Evolutionary conservation across 2,888 invertebrate genomes (phyloP).

Genomic region (Sinotaia quadrata): DNA sequence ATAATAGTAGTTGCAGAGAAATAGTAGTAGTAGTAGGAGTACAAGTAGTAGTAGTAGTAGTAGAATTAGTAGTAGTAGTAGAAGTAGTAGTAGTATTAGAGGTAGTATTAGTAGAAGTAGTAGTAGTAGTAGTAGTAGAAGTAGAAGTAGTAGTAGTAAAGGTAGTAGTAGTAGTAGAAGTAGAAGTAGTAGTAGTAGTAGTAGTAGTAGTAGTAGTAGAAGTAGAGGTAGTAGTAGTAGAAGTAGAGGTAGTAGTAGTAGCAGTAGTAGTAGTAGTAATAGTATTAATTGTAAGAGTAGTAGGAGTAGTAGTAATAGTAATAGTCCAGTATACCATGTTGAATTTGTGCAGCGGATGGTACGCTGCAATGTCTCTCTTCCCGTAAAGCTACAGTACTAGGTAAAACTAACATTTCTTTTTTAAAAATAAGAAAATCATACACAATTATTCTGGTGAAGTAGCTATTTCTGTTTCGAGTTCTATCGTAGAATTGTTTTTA

Average conservation of each 20-base stretch:
- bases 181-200: slow-evolving; percentile 24
- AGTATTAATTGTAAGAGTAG: slow-evolving; percentile 6
- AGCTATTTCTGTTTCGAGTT: too few relatives aligned
- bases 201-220: slow-evolving; percentile 29
- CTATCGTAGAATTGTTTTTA: too few relatives aligned
- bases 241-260: slow-evolving; percentile 26
- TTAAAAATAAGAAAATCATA: too few relatives aligned
- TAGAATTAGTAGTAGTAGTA: too few relatives aligned
- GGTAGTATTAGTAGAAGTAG: too few relatives aligned
- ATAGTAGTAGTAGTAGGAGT: too few relatives aligned
- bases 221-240: slow-evolving; percentile 29
- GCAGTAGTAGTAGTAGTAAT: slow-evolving; percentile 24
- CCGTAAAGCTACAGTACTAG: too few relatives aligned
- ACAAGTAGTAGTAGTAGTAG: too few relatives aligned
- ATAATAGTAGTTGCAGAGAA: too few relatives aligned
- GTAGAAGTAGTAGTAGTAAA: slow-evolving; percentile 19
- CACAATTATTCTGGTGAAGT: too few relatives aligned
- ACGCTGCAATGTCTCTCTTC: neutral
- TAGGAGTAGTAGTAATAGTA: neutral
- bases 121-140: slow-evolving; percentile 16
- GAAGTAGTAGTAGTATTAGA: too few relatives aligned
- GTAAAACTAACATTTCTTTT: too few relatives aligned
- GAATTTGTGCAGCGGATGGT: neutral
- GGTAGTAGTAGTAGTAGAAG: slow-evolving; percentile 23
- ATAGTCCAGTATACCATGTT: neutral